Percentiles rank a stretch among this genome's conserved stretches.
These are phyloP conservation scores for Rhabdomys dilectus DNA, from an alignment of 2,113 vertebrate species.

Conservation along the genomic window DNA sequence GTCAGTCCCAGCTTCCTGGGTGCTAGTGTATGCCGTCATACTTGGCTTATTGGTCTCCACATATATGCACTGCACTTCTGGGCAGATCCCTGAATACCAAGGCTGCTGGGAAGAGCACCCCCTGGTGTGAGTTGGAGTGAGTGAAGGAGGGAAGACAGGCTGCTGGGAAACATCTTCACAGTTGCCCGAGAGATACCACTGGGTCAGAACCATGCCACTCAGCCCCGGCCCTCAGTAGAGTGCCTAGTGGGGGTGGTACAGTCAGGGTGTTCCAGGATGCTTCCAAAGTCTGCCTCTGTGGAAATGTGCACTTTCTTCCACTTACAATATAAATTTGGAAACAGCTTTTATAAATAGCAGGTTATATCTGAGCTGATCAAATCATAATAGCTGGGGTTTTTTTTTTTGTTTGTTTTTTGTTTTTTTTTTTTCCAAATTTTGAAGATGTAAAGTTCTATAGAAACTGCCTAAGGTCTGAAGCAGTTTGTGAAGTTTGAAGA, in stretches of 20 bases:
- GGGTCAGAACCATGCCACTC: not conserved
- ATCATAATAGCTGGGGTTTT: slow-evolving; percentile 2
- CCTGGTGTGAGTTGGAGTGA: not conserved
- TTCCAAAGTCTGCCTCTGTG: not conserved
- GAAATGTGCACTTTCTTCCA: not conserved
- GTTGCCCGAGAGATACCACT: not conserved
- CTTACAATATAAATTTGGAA: not conserved
- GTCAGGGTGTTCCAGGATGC: not conserved
- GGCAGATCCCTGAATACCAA: too few relatives aligned
- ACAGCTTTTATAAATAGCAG: slow-evolving; percentile 6
- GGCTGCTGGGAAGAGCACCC: not conserved
- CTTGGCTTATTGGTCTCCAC: not conserved
- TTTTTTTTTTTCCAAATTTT: not conserved
- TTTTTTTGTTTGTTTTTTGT: not conserved
- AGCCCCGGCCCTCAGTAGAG: not conserved
- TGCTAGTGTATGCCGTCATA: not conserved
- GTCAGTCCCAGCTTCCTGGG: not conserved
- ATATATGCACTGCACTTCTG: not conserved
- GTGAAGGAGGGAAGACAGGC: not conserved
- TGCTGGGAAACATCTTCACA: accelerated
- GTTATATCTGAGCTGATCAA: not conserved
- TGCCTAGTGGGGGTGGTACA: not conserved
- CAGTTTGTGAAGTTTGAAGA: not conserved
- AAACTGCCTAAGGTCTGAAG: not conserved
- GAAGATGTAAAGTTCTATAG: not conserved